Conservation (phyloP, 1,140 invertebrate species). For the Leptestheria dahalacensis region DNA sequence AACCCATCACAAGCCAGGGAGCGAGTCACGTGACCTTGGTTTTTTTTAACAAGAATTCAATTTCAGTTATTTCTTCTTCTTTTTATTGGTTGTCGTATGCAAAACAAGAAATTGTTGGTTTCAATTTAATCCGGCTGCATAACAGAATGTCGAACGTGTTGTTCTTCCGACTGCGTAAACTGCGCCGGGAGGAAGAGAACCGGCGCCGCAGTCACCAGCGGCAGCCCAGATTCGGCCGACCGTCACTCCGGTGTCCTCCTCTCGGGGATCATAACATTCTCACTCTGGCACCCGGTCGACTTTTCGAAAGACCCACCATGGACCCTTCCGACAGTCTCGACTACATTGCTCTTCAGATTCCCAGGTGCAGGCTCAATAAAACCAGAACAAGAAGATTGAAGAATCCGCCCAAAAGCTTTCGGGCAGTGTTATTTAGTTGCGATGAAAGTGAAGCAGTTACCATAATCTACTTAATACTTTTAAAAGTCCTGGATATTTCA, state of each 20-base stretch:
- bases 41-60: too few relatives aligned
- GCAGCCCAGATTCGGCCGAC: slow-evolving; percentile 30
- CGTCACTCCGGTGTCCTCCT: slow-evolving; percentile 24
- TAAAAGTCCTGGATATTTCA: too few relatives aligned
- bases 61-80: not conserved
- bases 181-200: slow-evolving; percentile 57
- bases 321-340: slow-evolving; percentile 65
- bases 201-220: slow-evolving; percentile 35
- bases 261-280: slow-evolving; percentile 34
- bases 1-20: too few relatives aligned
- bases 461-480: too few relatives aligned
- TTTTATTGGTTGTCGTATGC: not conserved
- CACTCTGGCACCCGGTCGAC: slow-evolving; percentile 52
- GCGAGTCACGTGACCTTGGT: too few relatives aligned
- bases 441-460: not conserved
- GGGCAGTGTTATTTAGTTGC: not conserved
- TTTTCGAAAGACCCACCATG: slow-evolving; percentile 65
- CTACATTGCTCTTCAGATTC: slow-evolving; percentile 79
- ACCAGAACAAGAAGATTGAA: not conserved
- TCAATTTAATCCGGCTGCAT: not conserved
- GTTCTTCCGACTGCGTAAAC: slow-evolving; percentile 82
- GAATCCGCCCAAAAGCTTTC: not conserved
- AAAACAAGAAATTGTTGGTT: not conserved
- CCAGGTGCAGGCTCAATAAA: slow-evolving; percentile 44
- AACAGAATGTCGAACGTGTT: slow-evolving; percentile 67